Evolutionary conservation across 2,888 invertebrate genomes (phyloP).

Genomic region (Idaea straminata): DNA sequence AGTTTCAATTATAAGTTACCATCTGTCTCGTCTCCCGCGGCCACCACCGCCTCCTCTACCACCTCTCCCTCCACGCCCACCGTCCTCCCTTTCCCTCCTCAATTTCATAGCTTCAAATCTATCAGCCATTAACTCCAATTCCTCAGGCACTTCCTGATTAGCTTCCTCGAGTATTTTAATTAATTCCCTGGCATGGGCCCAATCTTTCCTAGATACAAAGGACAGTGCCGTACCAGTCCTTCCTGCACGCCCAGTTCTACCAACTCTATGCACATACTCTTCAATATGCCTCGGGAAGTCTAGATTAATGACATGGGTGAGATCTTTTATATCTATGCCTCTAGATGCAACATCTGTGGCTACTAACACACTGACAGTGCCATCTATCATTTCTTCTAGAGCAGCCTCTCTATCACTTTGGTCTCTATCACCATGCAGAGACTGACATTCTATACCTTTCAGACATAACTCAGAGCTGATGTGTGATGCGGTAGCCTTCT

Average conservation of each 20-base stretch:
- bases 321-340: constrained; percentile 94
- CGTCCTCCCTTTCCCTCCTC: constrained; percentile 78
- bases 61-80: constrained; percentile 57
- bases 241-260: constrained; percentile 96
- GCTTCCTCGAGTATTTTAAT: constrained; percentile 94
- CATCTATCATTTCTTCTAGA: constrained; percentile 89
- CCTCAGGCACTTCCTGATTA: constrained; percentile 89
- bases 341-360: constrained; percentile 98
- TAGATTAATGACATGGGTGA: constrained; percentile 94
- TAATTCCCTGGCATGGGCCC: constrained; percentile 89
- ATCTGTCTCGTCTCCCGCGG: constrained; percentile 48
- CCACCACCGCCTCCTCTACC: constrained; percentile 53
- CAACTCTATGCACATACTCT: constrained; percentile 98
- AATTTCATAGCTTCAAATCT: constrained; percentile 86
- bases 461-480: constrained; percentile 89
- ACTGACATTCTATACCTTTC: constrained; percentile 84
- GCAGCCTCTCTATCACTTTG: constrained; percentile 90
- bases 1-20: constrained; percentile 33
- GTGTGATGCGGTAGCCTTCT: constrained; percentile 91
- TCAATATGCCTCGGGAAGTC: constrained; percentile 97
- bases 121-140: constrained; percentile 87
- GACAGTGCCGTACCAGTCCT: constrained; percentile 90
- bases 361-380: constrained; percentile 89
- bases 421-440: constrained; percentile 94
- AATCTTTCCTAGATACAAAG: constrained; percentile 89